Evolutionary conservation across 37 sponge, comb jelly and placozoan species (phyloP).

Genomic region (Sycon ciliatum): DNA sequence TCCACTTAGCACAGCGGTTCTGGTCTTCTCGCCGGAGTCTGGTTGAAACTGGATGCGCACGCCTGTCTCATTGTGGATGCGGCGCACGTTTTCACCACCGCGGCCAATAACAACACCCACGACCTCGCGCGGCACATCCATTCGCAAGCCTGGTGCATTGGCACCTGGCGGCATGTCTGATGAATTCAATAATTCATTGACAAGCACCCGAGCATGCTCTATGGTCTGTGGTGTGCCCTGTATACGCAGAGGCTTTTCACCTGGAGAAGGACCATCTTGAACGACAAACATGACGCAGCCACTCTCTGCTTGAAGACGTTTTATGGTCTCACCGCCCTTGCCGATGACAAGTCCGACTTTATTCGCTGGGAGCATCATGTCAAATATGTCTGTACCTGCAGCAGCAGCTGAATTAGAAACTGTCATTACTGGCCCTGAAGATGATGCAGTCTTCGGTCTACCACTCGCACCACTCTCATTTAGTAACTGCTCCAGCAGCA

Average conservation of each 20-base stretch:
- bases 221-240: constrained; percentile 26
- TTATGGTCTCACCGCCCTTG: constrained; percentile 71
- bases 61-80: constrained; percentile 74
- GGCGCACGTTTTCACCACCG: constrained; percentile 74
- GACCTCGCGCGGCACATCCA: constrained; percentile 62
- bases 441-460: too few relatives aligned
- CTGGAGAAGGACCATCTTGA: constrained; percentile 75
- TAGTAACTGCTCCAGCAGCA: too few relatives aligned
- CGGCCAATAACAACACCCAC: constrained; percentile 86
- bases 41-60: constrained; percentile 75
- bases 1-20: constrained; percentile 61
- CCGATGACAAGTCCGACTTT: constrained; percentile 94
- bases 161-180: too few relatives aligned
- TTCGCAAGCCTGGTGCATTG: too few relatives aligned
- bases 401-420: too few relatives aligned
- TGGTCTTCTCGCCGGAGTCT: too few relatives aligned
- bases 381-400: too few relatives aligned
- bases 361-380: constrained; percentile 73
- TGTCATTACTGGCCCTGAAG: too few relatives aligned
- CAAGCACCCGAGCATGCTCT: constrained; percentile 17
- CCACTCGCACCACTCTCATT: too few relatives aligned
- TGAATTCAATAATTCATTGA: constrained; percentile 12
- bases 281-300: constrained; percentile 92
- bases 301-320: constrained; percentile 69
- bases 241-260: constrained; percentile 90